Base-by-base conservation (phyloP, 2,888 invertebrate genomes). In the Doris montereyensis region DNA sequence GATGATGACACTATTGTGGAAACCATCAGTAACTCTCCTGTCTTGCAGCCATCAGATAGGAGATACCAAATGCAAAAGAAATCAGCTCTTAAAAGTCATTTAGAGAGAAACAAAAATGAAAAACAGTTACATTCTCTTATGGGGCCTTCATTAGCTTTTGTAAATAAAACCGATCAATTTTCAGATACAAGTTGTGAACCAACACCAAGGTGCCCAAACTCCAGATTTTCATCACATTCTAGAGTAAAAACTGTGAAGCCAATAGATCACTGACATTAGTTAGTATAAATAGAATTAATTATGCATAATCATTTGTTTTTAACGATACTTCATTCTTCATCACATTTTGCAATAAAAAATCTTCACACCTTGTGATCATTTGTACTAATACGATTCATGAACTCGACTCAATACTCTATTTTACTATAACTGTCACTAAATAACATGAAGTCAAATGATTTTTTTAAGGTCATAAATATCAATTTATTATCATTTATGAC, bases 111-210 rank as follows among this genome's bases (percentile, higher is more conserved):
- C 10, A 71, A 70, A 30, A 58, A 70, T 26, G 75, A 70, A 32
- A 74, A 58, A 5, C 68, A 75, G 5, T n/a, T 41, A 30, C 60
- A 41, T n/a, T 52, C 35, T 2, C 35, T 79, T 35, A 79, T 79
- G 70, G 79, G 79, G 0, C 79, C 79, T 4, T 70, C 75, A 17
- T 34, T 79, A 41, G 79, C 79, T 5, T 79, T 79, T 35, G 79
- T 60, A 2, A 17, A 41, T 8, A 58, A 30, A 4, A 35, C 34
- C 5, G 79, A 79, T 2, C 76, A 35, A 30, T 28, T 67, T 21
- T 70, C 76, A 4, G 79, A 76, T 32, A 65, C 76, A 0, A 76
- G 76, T 26, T 72, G 72, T 71, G 72, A 71, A 13, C 70, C 62
- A 28, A 79, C 76, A 26, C 79, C 78, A 17, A 24, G 73, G 17